phyloP scores from a whole-genome alignment of 2,113 vertebrate genomes.

The Trachemys scripta region DNA sequence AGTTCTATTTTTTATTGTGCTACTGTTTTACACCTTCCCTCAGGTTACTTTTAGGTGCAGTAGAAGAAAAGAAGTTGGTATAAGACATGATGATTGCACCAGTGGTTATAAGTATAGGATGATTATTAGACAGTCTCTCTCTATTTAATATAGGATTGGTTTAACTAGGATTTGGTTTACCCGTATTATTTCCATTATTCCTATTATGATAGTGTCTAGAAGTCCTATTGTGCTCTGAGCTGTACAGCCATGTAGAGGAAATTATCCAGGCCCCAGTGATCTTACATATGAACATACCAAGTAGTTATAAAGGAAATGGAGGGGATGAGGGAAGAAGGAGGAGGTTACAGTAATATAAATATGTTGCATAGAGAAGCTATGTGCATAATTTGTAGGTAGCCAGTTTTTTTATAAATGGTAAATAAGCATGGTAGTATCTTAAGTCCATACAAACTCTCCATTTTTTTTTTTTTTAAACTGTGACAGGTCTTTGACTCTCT shows the following conservation, averaged over 20 bases:
- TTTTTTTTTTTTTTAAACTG: not conserved
- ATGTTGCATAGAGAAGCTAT: not conserved
- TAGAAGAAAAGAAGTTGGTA: not conserved
- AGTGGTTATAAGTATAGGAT: not conserved
- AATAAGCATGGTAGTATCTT: not conserved
- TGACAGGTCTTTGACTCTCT: not conserved
- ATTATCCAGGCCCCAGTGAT: not conserved
- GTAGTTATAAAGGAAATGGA: not conserved
- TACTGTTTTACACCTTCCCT: not conserved
- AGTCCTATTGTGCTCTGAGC: not conserved
- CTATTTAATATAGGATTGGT: not conserved
- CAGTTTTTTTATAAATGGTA: not conserved
- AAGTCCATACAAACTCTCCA: not conserved
- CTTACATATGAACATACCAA: not conserved
- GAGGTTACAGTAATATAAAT: not conserved
- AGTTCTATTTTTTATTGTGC: not conserved
- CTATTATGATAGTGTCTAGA: not conserved
- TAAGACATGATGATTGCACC: not conserved
- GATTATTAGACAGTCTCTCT: rapidly evolving
- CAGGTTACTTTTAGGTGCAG: not conserved
- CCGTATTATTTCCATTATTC: not conserved
- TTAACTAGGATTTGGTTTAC: not conserved
- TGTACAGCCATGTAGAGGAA: not conserved
- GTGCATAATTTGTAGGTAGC: not conserved
- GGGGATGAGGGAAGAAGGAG: not conserved